Conservation (phyloP, 1,140 invertebrate genomes). For the Vollenhovia emeryi region DNA sequence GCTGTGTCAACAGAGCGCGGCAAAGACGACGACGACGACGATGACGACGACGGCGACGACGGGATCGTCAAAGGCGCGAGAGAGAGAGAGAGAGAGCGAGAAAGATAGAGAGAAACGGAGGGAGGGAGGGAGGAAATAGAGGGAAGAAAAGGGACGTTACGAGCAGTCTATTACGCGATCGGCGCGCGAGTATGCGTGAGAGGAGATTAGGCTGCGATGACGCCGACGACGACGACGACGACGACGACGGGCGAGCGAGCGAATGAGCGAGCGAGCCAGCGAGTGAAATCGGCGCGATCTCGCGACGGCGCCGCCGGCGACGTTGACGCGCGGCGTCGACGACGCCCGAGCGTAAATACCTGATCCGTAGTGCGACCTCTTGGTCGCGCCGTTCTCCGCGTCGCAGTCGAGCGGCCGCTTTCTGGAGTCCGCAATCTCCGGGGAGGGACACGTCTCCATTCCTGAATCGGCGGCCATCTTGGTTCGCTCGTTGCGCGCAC, state of each 20-base stretch:
- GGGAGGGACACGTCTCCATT: constrained; percentile 93
- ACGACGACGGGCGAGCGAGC: neutral
- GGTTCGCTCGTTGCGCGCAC: constrained; percentile 80
- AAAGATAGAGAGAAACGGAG: neutral
- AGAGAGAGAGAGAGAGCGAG: neutral
- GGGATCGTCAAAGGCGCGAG: constrained; percentile 63
- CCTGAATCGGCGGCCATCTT: constrained; percentile 93
- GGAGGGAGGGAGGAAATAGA: constrained; percentile 3
- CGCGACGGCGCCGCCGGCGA: neutral
- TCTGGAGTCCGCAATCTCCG: constrained; percentile 92
- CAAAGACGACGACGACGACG: neutral
- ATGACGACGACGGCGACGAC: neutral
- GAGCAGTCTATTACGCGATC: neutral
- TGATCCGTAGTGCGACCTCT: constrained; percentile 95
- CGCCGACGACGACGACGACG: neutral
- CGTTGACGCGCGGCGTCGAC: constrained; percentile 46
- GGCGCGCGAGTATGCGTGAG: constrained; percentile 28
- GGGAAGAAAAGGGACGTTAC: neutral
- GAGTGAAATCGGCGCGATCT: neutral
- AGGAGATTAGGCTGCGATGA: constrained; percentile 20
- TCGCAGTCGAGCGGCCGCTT: constrained; percentile 95
- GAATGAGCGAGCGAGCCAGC: constrained; percentile 14
- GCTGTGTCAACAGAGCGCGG: constrained; percentile 66
- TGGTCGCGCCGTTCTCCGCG: constrained; percentile 93
- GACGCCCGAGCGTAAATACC: constrained; percentile 86